Base-by-base conservation (phyloP, 2,113 vertebrate genomes). In the Aphyosemion australe region DNA sequence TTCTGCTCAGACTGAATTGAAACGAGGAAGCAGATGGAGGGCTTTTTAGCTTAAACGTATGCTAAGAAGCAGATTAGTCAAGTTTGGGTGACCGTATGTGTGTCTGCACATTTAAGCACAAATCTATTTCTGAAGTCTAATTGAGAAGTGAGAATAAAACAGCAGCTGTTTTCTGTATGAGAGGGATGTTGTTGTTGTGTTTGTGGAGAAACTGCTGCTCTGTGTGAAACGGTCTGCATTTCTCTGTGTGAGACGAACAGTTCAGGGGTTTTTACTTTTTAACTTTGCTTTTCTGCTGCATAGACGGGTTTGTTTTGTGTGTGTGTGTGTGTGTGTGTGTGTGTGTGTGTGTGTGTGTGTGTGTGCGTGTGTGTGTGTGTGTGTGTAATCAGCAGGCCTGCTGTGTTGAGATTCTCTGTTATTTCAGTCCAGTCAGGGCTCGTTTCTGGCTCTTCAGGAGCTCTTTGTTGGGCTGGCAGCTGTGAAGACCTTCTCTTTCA, bases 1-100 rank as follows among this genome's bases (percentile, higher is more conserved):
- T 69, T 42, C 3, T 42, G 43, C 42, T 48, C 58, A 53, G 56
- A 76, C 51, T 39, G 61, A 64, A 58, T 53, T 52, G 31, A 61
- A 80, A 65, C 16, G 43, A 77, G 32, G 45, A 18, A 75, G 76
- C 79, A 85, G 67, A 61, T 61, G 71, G 74, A 64, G 5, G 37
- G 65, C 49, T 82, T 74, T 69, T 45, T 26, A 31, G 61, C 75
- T 73, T 73, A 55, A 53, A 69, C 56, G 62, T 70, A 48, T 67
- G 26, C 57, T 74, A 65, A 69, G 32, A 20, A 65, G 31, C 56
- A 68, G 54, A 59, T 62, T 75, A 60, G 46, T 15, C 37, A 53
- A 41, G 65, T 69, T 9, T 55, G 53, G 59, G 12, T 58, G 32
- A 49, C 1, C 37, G 32, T 15, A 10, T 61, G 31, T 16, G 41